phyloP scores from a whole-genome alignment of 2,113 vertebrate genomes.

The Protomyctophum bolini region DNA sequence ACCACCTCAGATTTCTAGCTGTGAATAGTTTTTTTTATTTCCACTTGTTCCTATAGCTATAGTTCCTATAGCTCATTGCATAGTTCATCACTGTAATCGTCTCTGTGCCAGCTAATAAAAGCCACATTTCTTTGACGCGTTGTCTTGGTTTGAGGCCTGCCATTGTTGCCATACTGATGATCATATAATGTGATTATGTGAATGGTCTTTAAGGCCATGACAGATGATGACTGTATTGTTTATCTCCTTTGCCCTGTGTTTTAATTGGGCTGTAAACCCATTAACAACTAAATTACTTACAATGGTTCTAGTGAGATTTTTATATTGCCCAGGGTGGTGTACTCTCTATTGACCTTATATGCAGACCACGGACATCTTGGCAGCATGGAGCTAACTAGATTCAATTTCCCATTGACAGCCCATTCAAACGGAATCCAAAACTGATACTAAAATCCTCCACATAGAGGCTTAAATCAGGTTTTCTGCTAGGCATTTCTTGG shows the following conservation, averaged over 20 bases:
- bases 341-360: too few species aligned
- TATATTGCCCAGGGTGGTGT: too few species aligned
- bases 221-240: conserved; percentile 4
- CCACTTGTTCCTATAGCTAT: not conserved
- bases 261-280: conserved; percentile 31
- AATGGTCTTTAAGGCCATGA: not conserved
- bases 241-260: conserved; percentile 25
- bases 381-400: too few species aligned
- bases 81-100: not conserved
- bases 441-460: too few species aligned
- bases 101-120: not conserved
- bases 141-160: conserved; percentile 1
- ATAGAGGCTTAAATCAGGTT: too few species aligned
- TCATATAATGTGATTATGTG: not conserved
- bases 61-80: not conserved
- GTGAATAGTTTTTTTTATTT: not conserved
- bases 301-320: too few species aligned
- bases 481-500: too few species aligned
- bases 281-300: conserved; percentile 18
- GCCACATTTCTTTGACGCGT: conserved; percentile 9
- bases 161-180: not conserved
- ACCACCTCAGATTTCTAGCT: not conserved
- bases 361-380: too few species aligned
- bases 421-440: too few species aligned
- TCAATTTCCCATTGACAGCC: too few species aligned